Percentiles rank a stretch among this genome's conserved stretches.
Evolutionary conservation across 2,113 vertebrate species (phyloP).

Genomic region (Theropithecus gelada): DNA sequence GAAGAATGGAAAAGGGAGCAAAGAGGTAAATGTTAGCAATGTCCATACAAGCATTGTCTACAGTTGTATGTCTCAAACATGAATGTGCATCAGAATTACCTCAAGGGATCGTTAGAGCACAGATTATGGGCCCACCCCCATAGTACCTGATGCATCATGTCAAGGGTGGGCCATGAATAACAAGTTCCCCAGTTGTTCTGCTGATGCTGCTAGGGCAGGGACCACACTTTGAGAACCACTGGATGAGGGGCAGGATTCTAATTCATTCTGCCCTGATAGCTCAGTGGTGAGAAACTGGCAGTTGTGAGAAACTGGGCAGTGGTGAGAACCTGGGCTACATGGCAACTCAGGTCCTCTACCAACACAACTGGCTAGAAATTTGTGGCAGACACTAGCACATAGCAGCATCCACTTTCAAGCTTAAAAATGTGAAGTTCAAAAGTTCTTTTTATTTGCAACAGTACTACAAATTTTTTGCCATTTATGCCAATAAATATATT

Average conservation of each 20-base stretch:
- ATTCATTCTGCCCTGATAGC: background rate
- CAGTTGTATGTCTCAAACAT: too few species aligned
- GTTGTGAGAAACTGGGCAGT: background rate
- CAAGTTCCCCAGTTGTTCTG: background rate
- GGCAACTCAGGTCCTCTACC: background rate
- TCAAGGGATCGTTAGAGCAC: too few species aligned
- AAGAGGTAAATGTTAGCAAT: background rate
- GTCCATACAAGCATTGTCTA: accelerated
- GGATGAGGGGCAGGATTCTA: background rate
- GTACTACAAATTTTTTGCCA: background rate
- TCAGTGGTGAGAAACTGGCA: background rate
- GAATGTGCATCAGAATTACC: accelerated
- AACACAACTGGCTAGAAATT: background rate
- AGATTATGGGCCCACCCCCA: background rate
- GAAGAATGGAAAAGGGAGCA: background rate
- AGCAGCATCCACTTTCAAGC: background rate
- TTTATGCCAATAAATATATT: background rate
- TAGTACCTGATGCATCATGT: background rate
- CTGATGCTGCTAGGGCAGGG: accelerated
- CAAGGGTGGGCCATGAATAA: too few species aligned
- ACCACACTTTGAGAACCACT: background rate
- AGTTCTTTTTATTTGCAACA: background rate
- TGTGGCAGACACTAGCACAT: too few species aligned
- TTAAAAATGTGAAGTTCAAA: background rate
- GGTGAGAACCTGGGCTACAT: background rate